These are phyloP conservation scores for Stegodyphus mimosarum DNA, from an alignment of 1,140 invertebrate genomes.

Conservation along the genomic window DNA sequence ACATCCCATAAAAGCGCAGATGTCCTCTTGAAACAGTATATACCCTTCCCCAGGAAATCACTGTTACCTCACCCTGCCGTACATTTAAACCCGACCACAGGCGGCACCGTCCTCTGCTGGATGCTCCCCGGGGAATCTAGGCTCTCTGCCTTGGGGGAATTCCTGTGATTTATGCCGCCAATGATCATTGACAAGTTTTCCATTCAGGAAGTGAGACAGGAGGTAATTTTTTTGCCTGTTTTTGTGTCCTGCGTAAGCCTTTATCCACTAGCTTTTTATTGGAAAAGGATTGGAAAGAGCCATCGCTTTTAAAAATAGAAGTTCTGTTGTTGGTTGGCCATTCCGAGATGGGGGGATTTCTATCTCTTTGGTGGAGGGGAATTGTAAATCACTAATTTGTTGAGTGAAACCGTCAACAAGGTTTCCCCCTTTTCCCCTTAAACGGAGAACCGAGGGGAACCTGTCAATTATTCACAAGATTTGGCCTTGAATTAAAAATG, in stretches of 20 bases:
- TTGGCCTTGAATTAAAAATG: too few species aligned
- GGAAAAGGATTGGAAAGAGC: too few species aligned
- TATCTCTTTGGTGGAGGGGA: neutral
- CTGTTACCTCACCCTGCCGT: too few species aligned
- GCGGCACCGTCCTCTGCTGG: neutral
- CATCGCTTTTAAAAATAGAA: too few species aligned
- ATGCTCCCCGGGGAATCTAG: neutral
- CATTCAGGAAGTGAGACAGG: neutral
- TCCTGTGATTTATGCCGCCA: conserved; percentile 43
- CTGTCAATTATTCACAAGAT: too few species aligned
- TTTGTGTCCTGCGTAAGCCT: conserved; percentile 18
- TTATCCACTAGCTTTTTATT: conserved; percentile 37
- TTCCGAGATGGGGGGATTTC: neutral
- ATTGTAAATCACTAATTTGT: too few species aligned
- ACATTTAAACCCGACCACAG: too few species aligned
- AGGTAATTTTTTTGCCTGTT: conserved; percentile 19
- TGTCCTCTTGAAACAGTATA: conserved; percentile 36
- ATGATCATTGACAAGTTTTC: conserved; percentile 41
- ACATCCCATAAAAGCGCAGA: neutral
- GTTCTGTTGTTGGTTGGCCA: neutral
- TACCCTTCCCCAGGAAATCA: neutral
- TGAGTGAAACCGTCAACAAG: too few species aligned
- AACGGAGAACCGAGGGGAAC: too few species aligned
- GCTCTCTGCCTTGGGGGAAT: neutral
- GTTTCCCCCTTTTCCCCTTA: too few species aligned